These are phyloP conservation scores for Falco cherrug DNA, from an alignment of 2,797 vertebrate genomes.

Conservation along the genomic window DNA sequence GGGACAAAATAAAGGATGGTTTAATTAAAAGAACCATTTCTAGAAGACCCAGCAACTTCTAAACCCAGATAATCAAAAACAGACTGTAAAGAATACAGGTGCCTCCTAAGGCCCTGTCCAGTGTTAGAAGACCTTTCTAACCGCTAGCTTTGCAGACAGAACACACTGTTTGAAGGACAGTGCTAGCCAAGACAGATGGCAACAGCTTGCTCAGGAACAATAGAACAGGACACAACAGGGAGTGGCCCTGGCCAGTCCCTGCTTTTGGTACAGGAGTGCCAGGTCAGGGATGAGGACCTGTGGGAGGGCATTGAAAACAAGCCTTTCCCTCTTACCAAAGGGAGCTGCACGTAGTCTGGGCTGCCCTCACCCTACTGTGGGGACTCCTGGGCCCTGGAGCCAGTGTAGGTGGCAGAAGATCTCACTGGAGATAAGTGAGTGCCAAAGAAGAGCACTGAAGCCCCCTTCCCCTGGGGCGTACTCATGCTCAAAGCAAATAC, in stretches of 20 bases:
- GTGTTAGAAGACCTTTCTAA: not conserved
- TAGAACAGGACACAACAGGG: accelerated
- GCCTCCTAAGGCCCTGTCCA: not conserved
- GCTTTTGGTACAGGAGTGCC: not conserved
- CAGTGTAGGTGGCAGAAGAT: not conserved
- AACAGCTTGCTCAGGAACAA: not conserved
- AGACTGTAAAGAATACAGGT: not conserved
- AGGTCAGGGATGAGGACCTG: not conserved
- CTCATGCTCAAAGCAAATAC: not conserved
- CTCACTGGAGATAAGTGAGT: not conserved
- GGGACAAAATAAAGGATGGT: not conserved
- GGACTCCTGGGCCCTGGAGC: not conserved
- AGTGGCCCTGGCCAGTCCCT: not conserved
- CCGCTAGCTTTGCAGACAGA: not conserved
- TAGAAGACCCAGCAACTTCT: not conserved
- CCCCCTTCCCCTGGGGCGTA: not conserved
- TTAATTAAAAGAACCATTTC: not conserved
- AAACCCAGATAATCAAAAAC: not conserved
- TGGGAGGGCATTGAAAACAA: not conserved
- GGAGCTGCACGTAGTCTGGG: not conserved
- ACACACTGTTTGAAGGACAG: not conserved
- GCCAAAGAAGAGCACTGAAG: not conserved
- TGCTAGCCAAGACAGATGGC: not conserved
- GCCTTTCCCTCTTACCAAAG: not conserved
- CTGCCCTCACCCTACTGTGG: not conserved